Base-by-base conservation (phyloP, 2,888 invertebrate genomes). In the Drosophila lutescens region DNA sequence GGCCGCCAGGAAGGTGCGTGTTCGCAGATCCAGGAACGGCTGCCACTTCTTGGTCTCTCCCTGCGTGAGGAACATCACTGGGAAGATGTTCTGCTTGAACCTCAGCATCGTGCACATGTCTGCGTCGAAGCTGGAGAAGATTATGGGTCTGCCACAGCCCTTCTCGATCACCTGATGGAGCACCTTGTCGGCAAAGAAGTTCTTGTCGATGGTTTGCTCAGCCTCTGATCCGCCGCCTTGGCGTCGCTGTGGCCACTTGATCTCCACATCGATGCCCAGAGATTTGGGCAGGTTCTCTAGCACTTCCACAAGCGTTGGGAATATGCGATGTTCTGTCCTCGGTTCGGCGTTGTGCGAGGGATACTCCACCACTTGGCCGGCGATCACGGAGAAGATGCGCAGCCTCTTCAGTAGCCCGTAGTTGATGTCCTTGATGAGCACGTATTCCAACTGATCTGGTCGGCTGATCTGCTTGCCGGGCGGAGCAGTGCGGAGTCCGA, bases 261-360 rank as follows among this genome's bases (percentile, higher is more conserved):
- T 95, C 93, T 99, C 99, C 67, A 99, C 95, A 92, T 99, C 99
- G 91, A 99, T 99, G n/a, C 99, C 99, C 57, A 98, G 95, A 87
- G 97, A 95, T 2, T 93, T 93, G 88, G 98, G 97, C 43, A 99
- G 94, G 49, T 94, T 94, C 81, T 96, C 94, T 26, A 99, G 93
- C n/a, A 95, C 95, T 60, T 96, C 95, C 88, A 96, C 94, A 50
- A 99, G 93, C 0, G 97, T 97, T 0, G 99, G 99, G 90, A 99
- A 99, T 1, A 98, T 98, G 90, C 97, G 97, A 90, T 97, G 96
- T 79, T 98, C 97, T 72, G 95, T 95, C 76, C 96, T 96, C 85
- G 87, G 55, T 49, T 97, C 96, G 78, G 95, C 95, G 89, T 96
- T 96, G 79, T 95, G 93, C 55, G 95, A 94, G 62, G 95, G 94